A percentile compares a stretch with the other conserved stretches of the same genome.
phyloP scores from a whole-genome alignment of 2,113 vertebrate species.

The Elgaria multicarinata region DNA sequence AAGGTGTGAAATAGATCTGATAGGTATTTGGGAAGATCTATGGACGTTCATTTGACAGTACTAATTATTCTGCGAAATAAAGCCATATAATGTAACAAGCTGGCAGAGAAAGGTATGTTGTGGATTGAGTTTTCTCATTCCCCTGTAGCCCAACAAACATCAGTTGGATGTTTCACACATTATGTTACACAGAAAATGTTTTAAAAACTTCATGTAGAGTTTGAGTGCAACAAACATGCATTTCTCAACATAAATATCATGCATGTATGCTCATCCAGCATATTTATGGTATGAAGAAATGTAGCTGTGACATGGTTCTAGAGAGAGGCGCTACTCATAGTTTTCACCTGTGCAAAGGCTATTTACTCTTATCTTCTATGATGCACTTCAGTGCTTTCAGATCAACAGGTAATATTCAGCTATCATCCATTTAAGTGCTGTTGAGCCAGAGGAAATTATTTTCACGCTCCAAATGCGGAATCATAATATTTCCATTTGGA shows the following conservation, averaged over 20 bases:
- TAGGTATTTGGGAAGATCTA: neutral
- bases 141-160: neutral
- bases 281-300: neutral
- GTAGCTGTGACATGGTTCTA: neutral
- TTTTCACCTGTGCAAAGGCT: neutral
- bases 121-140: neutral
- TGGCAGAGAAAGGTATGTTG: neutral
- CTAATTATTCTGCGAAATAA: neutral
- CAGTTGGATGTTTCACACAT: neutral
- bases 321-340: neutral
- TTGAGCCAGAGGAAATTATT: slow-evolving; percentile 12
- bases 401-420: neutral
- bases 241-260: neutral
- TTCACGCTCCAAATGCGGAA: neutral
- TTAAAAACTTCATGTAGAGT: neutral
- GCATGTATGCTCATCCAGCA: neutral
- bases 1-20: neutral
- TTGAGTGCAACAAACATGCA: neutral
- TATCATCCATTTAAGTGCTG: slow-evolving; percentile 4
- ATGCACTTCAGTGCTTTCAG: neutral
- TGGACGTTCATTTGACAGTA: neutral
- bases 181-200: neutral
- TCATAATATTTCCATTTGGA: slow-evolving; percentile 6
- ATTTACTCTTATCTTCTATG: neutral
- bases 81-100: neutral